Base-by-base conservation (phyloP, 2,797 vertebrate species). In the Ceryle rudis region DNA sequence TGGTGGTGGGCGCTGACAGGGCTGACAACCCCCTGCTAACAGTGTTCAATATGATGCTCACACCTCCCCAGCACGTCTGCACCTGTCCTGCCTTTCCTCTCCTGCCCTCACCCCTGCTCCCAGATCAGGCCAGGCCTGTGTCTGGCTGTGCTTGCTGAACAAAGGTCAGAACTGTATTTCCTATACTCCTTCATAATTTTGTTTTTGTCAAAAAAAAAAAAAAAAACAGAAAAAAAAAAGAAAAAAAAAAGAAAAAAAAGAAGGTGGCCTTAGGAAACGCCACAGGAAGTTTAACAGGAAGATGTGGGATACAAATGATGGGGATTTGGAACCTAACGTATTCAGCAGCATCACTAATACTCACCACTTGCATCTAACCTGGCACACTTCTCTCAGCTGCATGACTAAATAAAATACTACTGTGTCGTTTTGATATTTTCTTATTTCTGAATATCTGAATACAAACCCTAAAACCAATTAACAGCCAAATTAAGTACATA, bases 21-120 rank as follows among this genome's bases (percentile, higher is more conserved):
- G 20, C 31, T 87, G 51, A 37, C 18, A 67, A 11, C 5, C 11
- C 41, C 9, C 26, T 67, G 58, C 57, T 71, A 39, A 55, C n/a
- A 71, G 8, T 1, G 1, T 42, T 41, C n/a, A 20, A 5, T 5
- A 29, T 0, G 7, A 35, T 58, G 42, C 33, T 42, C 15, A 3
- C 16, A 46, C 29, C 12, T 67, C 18, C 46, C 17, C 39, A 78
- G 19, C 16, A 54, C 49, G 35, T 23, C 79, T 70, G 47, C 31
- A 71, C 13, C 7, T 25, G 0, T 31, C 64, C 55, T 35, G 18
- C 17, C 51, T 62, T 69, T 75, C 58, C 35, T 86, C 64, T 82
- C 21, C 85, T 11, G 5, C n/a, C 14, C 41, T 49, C 2, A 0
- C 11, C 4, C 19, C 29, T 61, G 23, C 35, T 82, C 21, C 29